Base-by-base conservation (phyloP, 2,888 invertebrate species). In the Didymodactylos carnosus region DNA sequence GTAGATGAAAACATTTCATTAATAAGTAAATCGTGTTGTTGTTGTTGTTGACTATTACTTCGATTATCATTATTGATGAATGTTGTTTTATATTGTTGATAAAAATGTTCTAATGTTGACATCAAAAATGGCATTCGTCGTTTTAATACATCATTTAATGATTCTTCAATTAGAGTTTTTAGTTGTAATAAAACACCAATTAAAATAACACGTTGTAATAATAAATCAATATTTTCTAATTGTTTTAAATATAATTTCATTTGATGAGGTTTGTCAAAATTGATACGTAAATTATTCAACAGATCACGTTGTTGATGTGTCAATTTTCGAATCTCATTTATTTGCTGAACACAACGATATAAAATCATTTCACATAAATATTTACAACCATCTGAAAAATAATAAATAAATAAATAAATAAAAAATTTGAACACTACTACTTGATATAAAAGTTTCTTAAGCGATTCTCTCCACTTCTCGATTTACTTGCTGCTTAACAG, bases 101-200 rank as follows among this genome's bases (percentile, higher is more conserved):
- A 81, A 79, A 95, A 93, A 84, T 97, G 95, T 79, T 91, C 87
- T 51, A 98, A 90, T 0, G 97, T 95, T 80, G 93, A 91, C 75
- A 97, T 87, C 73, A 98, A 85, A 83, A 97, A 99, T 14, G 98
- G 98, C 80, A 97, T 92, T 75, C 97, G 87, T 78, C 93, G 89
- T 79, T 93, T 91, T 72, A 98, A 84, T 11, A 85, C 83, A 84
- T 94, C 94, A 72, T 92, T 88, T 40, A 99, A 85, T 8, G 97
- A 94, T 77, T 92, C 91, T 81, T 95, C 95, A 0, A 94, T 89
- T 73, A 98, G 87, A 82, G 92, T 90, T 27, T 95, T 88, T 84
- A 99, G 99, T 80, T 93, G 91, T 78, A 98, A 86, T 78, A 98
- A 94, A 0, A 98, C 95, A 7, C 98, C 98, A 78, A 98, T 91